phyloP scores from a whole-genome alignment of 1,140 invertebrate genomes.

The Drosophila fuyamai region DNA sequence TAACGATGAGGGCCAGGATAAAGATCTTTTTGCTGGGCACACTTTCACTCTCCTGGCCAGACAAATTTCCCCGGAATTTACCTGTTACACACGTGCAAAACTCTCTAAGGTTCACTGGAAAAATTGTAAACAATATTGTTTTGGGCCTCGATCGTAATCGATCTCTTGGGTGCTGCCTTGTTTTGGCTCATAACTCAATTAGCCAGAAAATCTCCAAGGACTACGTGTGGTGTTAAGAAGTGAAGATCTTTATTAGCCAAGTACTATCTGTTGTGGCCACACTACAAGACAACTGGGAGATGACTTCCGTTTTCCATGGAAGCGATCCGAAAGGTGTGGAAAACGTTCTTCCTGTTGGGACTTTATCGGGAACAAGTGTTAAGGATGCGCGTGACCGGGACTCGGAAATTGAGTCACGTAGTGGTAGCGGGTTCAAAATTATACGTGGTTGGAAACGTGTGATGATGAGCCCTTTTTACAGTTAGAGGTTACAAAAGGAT shows the following conservation, averaged over 20 bases:
- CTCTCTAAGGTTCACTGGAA: slow-evolving; percentile 46
- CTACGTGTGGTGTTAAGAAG: slow-evolving; percentile 41
- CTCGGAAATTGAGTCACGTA: slow-evolving; percentile 36
- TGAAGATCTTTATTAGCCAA: slow-evolving; percentile 57
- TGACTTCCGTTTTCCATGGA: slow-evolving; percentile 72
- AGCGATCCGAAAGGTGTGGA: slow-evolving; percentile 59
- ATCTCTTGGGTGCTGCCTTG: slow-evolving; percentile 56
- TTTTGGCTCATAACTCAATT: slow-evolving; percentile 80
- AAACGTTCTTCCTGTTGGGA: slow-evolving; percentile 54
- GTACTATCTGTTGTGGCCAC: slow-evolving; percentile 31
- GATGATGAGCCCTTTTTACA: slow-evolving; percentile 17
- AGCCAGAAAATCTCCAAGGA: slow-evolving; percentile 45
- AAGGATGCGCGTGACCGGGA: slow-evolving; percentile 74
- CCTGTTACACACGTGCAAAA: slow-evolving; percentile 58
- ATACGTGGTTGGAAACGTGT: slow-evolving; percentile 11
- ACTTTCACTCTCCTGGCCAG: slow-evolving; percentile 58
- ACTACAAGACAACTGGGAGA: slow-evolving; percentile 8
- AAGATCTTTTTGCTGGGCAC: slow-evolving; percentile 41
- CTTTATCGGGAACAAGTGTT: slow-evolving; percentile 61
- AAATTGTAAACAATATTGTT: slow-evolving; percentile 53
- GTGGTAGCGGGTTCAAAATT: slow-evolving; percentile 15
- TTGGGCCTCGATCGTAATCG: slow-evolving; percentile 63
- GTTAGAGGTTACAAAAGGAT: slow-evolving; percentile 17
- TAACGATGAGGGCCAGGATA: slow-evolving; percentile 19
- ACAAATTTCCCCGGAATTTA: slow-evolving; percentile 48